phyloP scores from a whole-genome alignment of 2,797 vertebrate species.

The Mormyrops attenuatus region DNA sequence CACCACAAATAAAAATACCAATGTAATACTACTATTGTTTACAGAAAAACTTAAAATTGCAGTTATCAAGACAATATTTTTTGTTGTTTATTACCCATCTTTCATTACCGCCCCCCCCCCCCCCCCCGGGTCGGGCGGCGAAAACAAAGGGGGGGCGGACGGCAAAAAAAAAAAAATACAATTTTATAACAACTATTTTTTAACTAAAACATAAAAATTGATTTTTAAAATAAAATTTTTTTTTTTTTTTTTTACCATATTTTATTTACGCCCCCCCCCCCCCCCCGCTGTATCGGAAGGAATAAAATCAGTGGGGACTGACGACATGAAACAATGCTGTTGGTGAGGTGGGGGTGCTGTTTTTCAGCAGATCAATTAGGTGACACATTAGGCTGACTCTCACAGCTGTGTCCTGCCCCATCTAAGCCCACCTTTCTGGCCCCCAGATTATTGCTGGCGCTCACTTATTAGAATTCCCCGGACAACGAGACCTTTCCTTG shows the following conservation, averaged over 20 bases:
- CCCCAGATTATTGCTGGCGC: not conserved
- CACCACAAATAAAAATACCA: not conserved
- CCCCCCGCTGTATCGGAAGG: not conserved
- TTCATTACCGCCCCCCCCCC: not conserved
- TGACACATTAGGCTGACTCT: not conserved
- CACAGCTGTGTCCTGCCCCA: not conserved
- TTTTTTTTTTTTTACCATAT: no score
- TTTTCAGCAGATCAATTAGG: not conserved
- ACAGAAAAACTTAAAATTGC: not conserved
- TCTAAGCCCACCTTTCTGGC: not conserved
- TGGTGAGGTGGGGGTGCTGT: not conserved
- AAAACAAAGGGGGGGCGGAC: no score
- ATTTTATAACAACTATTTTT: no score
- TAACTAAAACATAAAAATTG: no score
- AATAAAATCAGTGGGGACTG: not conserved
- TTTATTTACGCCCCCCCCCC: no score
- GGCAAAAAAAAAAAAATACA: no score
- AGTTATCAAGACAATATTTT: not conserved
- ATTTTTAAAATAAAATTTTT: no score
- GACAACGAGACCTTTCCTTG: not conserved
- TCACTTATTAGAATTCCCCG: not conserved
- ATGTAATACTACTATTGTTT: not conserved
- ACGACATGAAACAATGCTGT: not conserved
- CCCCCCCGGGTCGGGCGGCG: no score
- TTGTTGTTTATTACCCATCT: not conserved